Percentiles rank a stretch among this genome's conserved stretches.
Evolutionary conservation across 1,140 invertebrate genomes (phyloP).

Genomic region (Monochamus saltuarius): DNA sequence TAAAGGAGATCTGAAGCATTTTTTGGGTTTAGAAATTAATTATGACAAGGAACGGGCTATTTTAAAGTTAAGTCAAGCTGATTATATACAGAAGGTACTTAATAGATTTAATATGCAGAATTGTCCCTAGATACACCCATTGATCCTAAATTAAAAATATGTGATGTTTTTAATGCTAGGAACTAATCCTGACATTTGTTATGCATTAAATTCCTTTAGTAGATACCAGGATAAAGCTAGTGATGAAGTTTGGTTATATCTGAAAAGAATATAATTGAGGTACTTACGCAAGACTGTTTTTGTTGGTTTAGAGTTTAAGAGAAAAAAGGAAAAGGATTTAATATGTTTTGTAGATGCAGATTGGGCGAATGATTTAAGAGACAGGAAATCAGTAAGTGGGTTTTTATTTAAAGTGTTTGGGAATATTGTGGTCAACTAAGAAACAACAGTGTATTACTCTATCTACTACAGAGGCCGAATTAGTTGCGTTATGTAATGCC

Average conservation of each 20-base stretch:
- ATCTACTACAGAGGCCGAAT: not conserved
- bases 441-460: not conserved
- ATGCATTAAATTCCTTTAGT: conserved; percentile 9
- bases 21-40: conserved; percentile 26
- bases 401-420: not conserved
- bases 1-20: conserved; percentile 25
- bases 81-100: conserved; percentile 9
- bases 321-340: conserved; percentile 1
- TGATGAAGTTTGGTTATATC: conserved; percentile 11
- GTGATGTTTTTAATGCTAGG: conserved; percentile 11
- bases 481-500: not conserved
- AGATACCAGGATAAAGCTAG: conserved; percentile 6
- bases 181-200: conserved; percentile 10
- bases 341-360: conserved; percentile 6
- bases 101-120: conserved; percentile 12
- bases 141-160: conserved; percentile 10
- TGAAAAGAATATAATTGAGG: conserved; percentile 1
- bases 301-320: conserved; percentile 7
- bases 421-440: not conserved
- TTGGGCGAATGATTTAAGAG: not conserved
- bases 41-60: conserved; percentile 23
- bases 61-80: conserved; percentile 25
- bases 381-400: not conserved
- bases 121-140: conserved; percentile 20
- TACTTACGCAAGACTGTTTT: conserved; percentile 1